Base-by-base conservation (phyloP, 2,888 invertebrate genomes). In the Himalopsyche anomala region DNA sequence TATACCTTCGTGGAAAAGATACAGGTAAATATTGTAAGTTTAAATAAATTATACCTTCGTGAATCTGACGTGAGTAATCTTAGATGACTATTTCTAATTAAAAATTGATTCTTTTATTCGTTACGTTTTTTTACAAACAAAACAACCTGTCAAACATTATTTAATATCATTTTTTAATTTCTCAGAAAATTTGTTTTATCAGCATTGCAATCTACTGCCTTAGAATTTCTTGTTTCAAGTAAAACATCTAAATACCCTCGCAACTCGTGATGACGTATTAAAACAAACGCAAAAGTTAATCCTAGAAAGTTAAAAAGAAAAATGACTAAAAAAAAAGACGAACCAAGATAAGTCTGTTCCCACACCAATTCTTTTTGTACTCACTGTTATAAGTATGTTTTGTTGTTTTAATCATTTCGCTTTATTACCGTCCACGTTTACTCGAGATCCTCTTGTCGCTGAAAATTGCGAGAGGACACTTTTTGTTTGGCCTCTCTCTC, bases 391-490 rank as follows among this genome's bases (percentile, higher is more conserved):
- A 62, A 62, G 62, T 62, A 62, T 62, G 62, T 62, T 62, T 62
- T 62, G 62, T 62, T 62, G 62, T 62, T 62, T 62, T 62, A 62
- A 62, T 62, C 62, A 62, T 62, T 62, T 62, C 62, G 62, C 62
- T 62, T 62, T 62, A 62, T 62, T 62, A 62, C 62, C 62, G 62
- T 62, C 62, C 62, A 62, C 62, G 62, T 62, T 62, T 62, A 62
- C 62, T 62, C 62, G 62, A 62, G 62, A 62, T 62, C 62, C 62
- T 19, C 62, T 62, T 62, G 62, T 62, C 62, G 28, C 62, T 62
- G 19, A 19, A 62, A 62, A 62, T 62, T 62, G 62, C 62, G 62
- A 62, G 62, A 62, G 62, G 62, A 62, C 62, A 62, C 62, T 62
- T 62, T 62, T 62, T 62, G 62, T 62, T 62, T 62, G 62, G 62